These are phyloP conservation scores for Ptilorrhoa leucosticta DNA, from an alignment of 2,113 vertebrate genomes.

Conservation along the genomic window DNA sequence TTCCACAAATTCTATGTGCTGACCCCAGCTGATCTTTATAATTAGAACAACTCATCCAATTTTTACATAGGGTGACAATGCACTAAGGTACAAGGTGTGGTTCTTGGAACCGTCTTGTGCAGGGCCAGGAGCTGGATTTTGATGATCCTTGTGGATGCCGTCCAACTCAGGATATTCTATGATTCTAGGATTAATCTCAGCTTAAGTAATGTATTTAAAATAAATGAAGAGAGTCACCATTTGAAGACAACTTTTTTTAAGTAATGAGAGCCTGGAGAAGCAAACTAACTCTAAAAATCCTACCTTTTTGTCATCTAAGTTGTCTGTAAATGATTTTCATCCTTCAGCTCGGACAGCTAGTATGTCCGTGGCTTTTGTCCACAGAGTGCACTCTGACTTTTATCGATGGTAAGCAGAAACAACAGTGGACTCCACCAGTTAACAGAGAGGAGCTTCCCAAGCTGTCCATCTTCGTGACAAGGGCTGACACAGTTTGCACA, in stretches of 20 bases:
- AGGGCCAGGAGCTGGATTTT: neutral
- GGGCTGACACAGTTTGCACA: neutral
- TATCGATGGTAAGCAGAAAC: rapidly evolving
- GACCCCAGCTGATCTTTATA: neutral
- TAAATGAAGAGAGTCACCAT: neutral
- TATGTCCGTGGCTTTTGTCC: neutral
- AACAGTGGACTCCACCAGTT: neutral
- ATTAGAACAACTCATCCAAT: neutral
- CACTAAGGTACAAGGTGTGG: neutral
- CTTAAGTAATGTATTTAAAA: neutral
- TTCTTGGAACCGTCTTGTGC: neutral
- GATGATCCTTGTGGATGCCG: neutral
- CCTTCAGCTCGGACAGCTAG: neutral
- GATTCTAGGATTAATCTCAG: neutral
- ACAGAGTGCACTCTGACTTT: neutral
- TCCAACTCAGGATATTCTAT: neutral
- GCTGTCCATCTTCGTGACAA: neutral
- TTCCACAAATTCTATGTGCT: neutral
- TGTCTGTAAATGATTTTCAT: neutral
- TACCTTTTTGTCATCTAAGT: neutral
- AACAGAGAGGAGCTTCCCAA: neutral
- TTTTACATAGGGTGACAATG: neutral
- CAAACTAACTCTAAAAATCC: neutral
- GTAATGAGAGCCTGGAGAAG: neutral
- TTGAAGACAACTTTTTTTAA: neutral